Conservation (phyloP, 2,797 vertebrate species). For the Pantherophis alleghaniensis region DNA sequence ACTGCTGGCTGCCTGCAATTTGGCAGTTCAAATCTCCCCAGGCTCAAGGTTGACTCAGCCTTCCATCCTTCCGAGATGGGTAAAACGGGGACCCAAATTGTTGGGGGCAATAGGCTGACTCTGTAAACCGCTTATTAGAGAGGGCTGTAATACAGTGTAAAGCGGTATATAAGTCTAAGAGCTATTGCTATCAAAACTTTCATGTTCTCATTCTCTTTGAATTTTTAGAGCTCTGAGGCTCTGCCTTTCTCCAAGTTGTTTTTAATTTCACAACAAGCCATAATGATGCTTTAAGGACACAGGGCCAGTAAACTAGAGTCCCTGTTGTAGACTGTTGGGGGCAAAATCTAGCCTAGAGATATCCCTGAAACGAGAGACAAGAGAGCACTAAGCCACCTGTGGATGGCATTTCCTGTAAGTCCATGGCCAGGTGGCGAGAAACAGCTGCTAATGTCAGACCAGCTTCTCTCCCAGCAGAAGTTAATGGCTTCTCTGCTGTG, state of each 20-base stretch:
- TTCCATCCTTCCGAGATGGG: too few relatives aligned
- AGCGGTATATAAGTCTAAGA: too few relatives aligned
- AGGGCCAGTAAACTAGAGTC: too few relatives aligned
- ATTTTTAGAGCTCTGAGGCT: neutral
- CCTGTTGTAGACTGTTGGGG: too few relatives aligned
- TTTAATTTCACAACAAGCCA: neutral
- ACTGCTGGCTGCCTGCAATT: too few relatives aligned
- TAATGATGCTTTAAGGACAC: neutral
- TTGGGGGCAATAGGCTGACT: too few relatives aligned
- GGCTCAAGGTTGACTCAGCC: too few relatives aligned
- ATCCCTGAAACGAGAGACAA: neutral
- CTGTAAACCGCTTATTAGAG: too few relatives aligned
- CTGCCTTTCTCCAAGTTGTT: neutral
- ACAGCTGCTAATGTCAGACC: slow-evolving; percentile 52
- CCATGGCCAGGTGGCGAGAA: slow-evolving; percentile 4
- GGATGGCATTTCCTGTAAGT: neutral
- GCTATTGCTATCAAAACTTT: neutral
- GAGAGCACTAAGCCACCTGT: fast-evolving
- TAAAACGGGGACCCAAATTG: too few relatives aligned
- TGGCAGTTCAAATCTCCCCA: too few relatives aligned
- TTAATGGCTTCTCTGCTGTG: fast-evolving
- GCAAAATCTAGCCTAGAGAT: neutral
- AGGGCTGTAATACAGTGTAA: too few relatives aligned
- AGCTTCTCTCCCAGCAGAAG: slow-evolving; percentile 42
- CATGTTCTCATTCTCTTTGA: neutral